These are phyloP conservation scores for Puma concolor DNA, from an alignment of 2,113 vertebrate species.

Conservation along the genomic window DNA sequence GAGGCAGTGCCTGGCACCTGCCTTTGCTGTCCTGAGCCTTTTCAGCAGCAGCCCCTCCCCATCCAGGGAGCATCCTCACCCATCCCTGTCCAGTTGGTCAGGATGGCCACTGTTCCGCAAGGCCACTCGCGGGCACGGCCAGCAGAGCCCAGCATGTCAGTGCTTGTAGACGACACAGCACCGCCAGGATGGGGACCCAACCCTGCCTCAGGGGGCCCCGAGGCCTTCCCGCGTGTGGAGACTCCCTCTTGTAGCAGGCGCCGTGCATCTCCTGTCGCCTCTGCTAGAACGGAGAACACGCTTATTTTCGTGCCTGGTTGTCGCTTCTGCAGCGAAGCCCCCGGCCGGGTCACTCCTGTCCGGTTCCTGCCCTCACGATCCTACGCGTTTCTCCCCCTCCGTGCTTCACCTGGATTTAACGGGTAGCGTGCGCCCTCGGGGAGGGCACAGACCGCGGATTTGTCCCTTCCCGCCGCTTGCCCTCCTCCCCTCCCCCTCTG, in stretches of 20 bases:
- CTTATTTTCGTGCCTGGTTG: not conserved
- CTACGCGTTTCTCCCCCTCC: rapidly evolving
- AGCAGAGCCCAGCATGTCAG: rapidly evolving
- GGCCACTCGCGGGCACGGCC: not conserved
- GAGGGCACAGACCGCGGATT: rapidly evolving
- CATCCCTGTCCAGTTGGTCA: not conserved
- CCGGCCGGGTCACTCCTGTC: not conserved
- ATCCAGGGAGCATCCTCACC: no score
- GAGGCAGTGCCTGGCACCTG: rapidly evolving
- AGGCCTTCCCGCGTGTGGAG: not conserved
- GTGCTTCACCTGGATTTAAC: rapidly evolving
- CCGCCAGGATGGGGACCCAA: not conserved
- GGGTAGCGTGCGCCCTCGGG: rapidly evolving
- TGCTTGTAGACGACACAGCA: not conserved
- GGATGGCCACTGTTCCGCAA: not conserved
- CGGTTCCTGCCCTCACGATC: rapidly evolving
- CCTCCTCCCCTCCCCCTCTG: no score
- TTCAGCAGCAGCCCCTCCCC: not conserved
- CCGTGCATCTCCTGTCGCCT: not conserved
- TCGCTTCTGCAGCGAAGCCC: not conserved
- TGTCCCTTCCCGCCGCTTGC: no score
- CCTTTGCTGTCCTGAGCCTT: not conserved
- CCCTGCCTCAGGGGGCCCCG: not conserved
- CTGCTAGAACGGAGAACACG: not conserved
- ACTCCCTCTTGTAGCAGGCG: not conserved